Base-by-base conservation (phyloP, 2,797 vertebrate genomes). In the Hydrophis major region DNA sequence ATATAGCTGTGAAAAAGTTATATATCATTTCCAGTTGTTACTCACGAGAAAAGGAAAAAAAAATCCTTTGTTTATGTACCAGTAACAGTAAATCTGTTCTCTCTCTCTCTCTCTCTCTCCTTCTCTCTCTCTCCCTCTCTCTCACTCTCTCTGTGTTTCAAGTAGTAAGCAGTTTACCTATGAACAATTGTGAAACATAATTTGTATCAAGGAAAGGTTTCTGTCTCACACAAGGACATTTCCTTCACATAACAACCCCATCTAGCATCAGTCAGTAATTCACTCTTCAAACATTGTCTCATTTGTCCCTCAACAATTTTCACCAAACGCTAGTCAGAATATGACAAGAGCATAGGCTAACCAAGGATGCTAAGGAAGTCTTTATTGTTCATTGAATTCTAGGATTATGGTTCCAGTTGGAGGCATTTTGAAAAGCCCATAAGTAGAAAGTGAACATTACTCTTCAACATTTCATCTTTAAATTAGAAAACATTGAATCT, bases 141-240 rank as follows among this genome's bases (percentile, higher is more conserved):
- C 32, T 8, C 2, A 12, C 0, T 56, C 7, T 25, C 20, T 27
- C 1, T 28, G 55, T 86, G 10, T 92, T 60, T 61, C 18, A 86
- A 66, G 20, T 12, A 47, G 78, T 87, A 57, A 90, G 78, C 50
- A 22, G 32, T 27, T 47, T 90, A 61, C 32, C 60, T 90, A 66
- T 59, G 83, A 90, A 86, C 66, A 93, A 69, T 32, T 66, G 14
- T 32, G 61, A 69, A 87, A 42, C 53, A 42, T n/a, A 60, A 87
- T 87, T 87, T 90, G 53, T 87, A 74, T 25, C 61, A 37, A 87
- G 25, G n/a, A 32, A 47, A 32, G 89, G 83, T 87, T 87, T 90
- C n/a, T 28, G 69, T 42, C 89, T 93, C 83, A 27, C 61, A 90
- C 69, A 93, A 90, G 83, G 55, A n/a, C 61, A 10, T 42, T 74